phyloP scores from a whole-genome alignment of 2,888 invertebrate species.

The Drosophila kuntzei region DNA sequence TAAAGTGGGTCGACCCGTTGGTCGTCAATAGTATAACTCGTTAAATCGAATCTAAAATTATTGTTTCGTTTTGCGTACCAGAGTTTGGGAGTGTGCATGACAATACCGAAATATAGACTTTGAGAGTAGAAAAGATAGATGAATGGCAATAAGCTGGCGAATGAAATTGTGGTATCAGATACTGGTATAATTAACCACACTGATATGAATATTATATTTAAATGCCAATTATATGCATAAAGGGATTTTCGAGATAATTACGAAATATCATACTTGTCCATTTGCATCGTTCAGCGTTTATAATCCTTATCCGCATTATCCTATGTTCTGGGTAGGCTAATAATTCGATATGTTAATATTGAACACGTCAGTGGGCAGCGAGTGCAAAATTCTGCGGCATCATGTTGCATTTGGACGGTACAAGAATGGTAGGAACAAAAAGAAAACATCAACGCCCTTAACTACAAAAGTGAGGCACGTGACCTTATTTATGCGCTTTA shows the following conservation, averaged over 20 bases:
- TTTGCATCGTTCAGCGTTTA: conserved; percentile 29
- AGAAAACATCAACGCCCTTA: conserved; percentile 29
- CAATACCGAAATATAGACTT: conserved; percentile 8
- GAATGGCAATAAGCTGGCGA: conserved; percentile 72
- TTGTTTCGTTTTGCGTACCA: not conserved
- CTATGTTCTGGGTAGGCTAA: conserved; percentile 83
- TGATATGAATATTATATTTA: conserved; percentile 62
- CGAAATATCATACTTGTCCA: conserved; percentile 66
- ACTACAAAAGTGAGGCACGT: conserved; percentile 79
- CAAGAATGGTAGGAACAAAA: conserved; percentile 24
- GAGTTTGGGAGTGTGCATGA: not conserved
- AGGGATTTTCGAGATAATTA: conserved; percentile 79
- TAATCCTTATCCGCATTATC: conserved; percentile 79
- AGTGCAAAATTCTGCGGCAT: conserved; percentile 53
- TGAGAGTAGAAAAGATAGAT: conserved; percentile 24
- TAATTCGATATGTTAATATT: conserved; percentile 82
- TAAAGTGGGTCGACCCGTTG: not conserved
- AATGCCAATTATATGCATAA: conserved; percentile 81
- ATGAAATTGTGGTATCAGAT: conserved; percentile 77
- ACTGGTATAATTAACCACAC: conserved; percentile 74
- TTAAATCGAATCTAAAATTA: not conserved
- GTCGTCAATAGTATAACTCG: not conserved
- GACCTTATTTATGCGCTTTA: conserved; percentile 84
- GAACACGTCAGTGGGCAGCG: conserved; percentile 58
- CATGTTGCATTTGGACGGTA: conserved; percentile 57